Percentiles rank a stretch among this genome's conserved stretches.
These are phyloP conservation scores for Halictus quadricinctus DNA, from an alignment of 2,888 invertebrate genomes.

Conservation along the genomic window DNA sequence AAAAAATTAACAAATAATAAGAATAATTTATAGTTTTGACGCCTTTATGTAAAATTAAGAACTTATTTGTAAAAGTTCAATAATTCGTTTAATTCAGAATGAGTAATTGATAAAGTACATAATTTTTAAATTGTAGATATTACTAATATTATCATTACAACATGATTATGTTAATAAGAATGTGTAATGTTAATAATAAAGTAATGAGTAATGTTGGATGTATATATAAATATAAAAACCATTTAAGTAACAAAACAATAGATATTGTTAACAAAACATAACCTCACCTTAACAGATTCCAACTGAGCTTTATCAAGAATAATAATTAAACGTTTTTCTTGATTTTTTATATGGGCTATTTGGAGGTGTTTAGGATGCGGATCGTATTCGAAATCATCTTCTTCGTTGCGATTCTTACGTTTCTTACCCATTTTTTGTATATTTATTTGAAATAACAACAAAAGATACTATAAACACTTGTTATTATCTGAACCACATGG, in stretches of 20 bases:
- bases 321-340: constrained; percentile 95
- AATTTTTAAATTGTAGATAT: not conserved
- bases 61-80: not conserved
- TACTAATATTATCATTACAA: not conserved
- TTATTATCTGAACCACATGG: not conserved
- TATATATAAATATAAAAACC: not conserved
- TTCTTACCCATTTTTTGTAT: constrained; percentile 84
- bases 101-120: not conserved
- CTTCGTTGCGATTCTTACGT: constrained; percentile 83
- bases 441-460: not conserved
- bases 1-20: too few species aligned
- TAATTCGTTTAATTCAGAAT: not conserved
- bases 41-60: not conserved
- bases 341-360: constrained; percentile 90
- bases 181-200: not conserved
- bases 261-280: constrained; percentile 25
- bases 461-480: not conserved
- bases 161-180: not conserved
- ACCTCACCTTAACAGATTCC: constrained; percentile 95
- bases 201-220: too few species aligned
- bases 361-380: constrained; percentile 90
- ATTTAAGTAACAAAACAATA: not conserved
- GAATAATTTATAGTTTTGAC: not conserved
- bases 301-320: constrained; percentile 97
- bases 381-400: constrained; percentile 90